Evolutionary conservation across 2,113 vertebrate species (phyloP), one percentile per base, ranked within the genome.

Genomic region (Callospermophilus lateralis): DNA sequence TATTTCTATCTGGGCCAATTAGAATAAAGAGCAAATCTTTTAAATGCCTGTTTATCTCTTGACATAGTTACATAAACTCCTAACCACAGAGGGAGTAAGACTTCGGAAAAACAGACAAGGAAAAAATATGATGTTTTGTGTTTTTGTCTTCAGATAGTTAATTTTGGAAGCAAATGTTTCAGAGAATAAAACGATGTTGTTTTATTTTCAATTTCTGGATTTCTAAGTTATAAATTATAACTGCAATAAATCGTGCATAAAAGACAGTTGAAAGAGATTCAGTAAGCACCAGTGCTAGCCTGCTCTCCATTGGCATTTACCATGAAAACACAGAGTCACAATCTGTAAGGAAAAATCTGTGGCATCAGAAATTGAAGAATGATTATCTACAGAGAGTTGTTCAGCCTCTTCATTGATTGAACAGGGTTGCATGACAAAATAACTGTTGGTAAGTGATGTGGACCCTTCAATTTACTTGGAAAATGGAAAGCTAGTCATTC

Each of bases 401-500:
- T 81, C 58, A 76, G 24, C 16, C 22, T 79, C 4, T 81, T 81
- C 42, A 58, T 15, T 94, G 87, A 95, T 37, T n/a, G 32, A 65
- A 53, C 48, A 89, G 20, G 9, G 24, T n/a, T 58, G 3, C 4
- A 8, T 85, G 81, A 55, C 65, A 61, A 84, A 92, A 79, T 93
- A 73, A 42, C 5, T 63, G 6, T 53, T 85, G 15, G 48, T 30
- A 70, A 85, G 48, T 90, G 48, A 65, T 37, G 22, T 30, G 53
- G 55, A 45, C 32, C 63, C 63, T 88, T 89, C 26, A 53, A 5
- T 88, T 96, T 65, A 68, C 42, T 84, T n/a, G 7, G 28, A 48
- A 94, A 96, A 90, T 88, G 78, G 55, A 89, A 93, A 85, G 22
- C 7, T 26, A 87, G 73, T 84, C 68, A 78, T 88, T 96, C 45